Percentiles rank a stretch among this genome's conserved stretches.
phyloP scores from a whole-genome alignment of 2,113 vertebrate genomes.

The Clarias gariepinus region DNA sequence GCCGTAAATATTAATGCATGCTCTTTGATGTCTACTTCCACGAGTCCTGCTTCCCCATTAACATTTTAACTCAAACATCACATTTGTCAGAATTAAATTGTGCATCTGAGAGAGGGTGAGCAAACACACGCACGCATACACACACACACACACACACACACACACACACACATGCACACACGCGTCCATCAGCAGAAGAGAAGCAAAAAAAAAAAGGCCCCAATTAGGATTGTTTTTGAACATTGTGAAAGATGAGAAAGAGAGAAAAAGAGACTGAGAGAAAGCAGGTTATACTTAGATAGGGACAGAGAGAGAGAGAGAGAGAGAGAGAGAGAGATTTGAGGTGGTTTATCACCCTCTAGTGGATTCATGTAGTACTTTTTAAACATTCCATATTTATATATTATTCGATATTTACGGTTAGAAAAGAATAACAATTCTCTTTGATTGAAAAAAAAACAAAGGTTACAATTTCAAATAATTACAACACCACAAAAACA shows the following conservation, averaged over 20 bases:
- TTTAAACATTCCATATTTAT: not conserved
- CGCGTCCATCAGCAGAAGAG: constrained; percentile 52
- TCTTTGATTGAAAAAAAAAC: not conserved
- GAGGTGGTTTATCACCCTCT: constrained; percentile 94
- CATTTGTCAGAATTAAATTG: constrained; percentile 74
- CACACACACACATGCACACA: not conserved
- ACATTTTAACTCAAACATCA: constrained; percentile 77
- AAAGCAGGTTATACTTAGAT: constrained; percentile 29
- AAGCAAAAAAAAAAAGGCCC: constrained; percentile 52
- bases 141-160: constrained; percentile 11
- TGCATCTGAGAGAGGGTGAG: constrained; percentile 58
- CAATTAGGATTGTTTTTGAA: constrained; percentile 73
- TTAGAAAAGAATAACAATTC: not conserved
- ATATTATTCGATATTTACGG: not conserved
- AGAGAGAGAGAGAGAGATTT: not conserved
- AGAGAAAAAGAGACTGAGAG: constrained; percentile 50
- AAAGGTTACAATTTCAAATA: not conserved
- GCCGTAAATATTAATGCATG: constrained; percentile 71
- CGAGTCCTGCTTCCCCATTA: constrained; percentile 70
- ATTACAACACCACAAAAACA: not conserved
- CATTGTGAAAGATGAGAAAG: constrained; percentile 48
- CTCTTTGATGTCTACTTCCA: constrained; percentile 72
- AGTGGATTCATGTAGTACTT: constrained; percentile 67
- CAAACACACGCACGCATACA: constrained; percentile 23
- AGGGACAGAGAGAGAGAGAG: not conserved